A percentile compares a stretch with the other conserved stretches of the same genome.
phyloP scores from a whole-genome alignment of 2,888 invertebrate genomes.

The Pteria penguin region DNA sequence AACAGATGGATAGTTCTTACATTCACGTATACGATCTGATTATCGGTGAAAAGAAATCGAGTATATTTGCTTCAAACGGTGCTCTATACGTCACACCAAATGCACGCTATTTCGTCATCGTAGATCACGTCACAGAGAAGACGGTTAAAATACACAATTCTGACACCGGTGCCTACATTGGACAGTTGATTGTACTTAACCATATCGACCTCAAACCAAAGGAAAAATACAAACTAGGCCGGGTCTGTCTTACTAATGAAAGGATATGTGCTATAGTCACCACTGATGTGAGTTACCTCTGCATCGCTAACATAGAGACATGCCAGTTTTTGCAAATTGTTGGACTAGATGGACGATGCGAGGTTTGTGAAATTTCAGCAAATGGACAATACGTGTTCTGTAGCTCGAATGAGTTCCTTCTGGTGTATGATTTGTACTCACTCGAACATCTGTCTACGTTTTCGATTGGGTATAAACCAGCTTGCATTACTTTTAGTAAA shows the following conservation, averaged over 20 bases:
- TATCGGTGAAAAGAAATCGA: slow-evolving; percentile 66
- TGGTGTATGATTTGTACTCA: slow-evolving; percentile 71
- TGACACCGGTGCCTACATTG: slow-evolving; percentile 72
- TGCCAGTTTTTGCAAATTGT: slow-evolving; percentile 73
- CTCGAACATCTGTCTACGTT: slow-evolving; percentile 68
- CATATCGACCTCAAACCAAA: slow-evolving; percentile 72
- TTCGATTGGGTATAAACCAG: slow-evolving; percentile 66
- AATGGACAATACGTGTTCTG: slow-evolving; percentile 73
- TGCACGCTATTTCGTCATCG: slow-evolving; percentile 69
- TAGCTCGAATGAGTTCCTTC: slow-evolving; percentile 71
- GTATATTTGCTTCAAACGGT: slow-evolving; percentile 74
- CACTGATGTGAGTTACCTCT: slow-evolving; percentile 74
- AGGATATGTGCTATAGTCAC: slow-evolving; percentile 72
- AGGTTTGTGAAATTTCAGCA: slow-evolving; percentile 72
- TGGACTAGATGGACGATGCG: slow-evolving; percentile 70
- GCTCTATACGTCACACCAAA: slow-evolving; percentile 73
- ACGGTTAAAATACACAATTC: slow-evolving; percentile 75
- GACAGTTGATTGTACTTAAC: slow-evolving; percentile 77
- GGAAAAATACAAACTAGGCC: slow-evolving; percentile 71
- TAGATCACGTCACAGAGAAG: slow-evolving; percentile 75
- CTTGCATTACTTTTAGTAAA: slow-evolving; percentile 64
- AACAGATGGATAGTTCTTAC: slow-evolving; percentile 64
- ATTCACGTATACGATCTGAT: slow-evolving; percentile 72
- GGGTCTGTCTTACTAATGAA: slow-evolving; percentile 67
- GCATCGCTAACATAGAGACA: slow-evolving; percentile 70